These are phyloP conservation scores for Halcyon chelicuti DNA, from an alignment of 2,797 vertebrate genomes.

Conservation along the genomic window DNA sequence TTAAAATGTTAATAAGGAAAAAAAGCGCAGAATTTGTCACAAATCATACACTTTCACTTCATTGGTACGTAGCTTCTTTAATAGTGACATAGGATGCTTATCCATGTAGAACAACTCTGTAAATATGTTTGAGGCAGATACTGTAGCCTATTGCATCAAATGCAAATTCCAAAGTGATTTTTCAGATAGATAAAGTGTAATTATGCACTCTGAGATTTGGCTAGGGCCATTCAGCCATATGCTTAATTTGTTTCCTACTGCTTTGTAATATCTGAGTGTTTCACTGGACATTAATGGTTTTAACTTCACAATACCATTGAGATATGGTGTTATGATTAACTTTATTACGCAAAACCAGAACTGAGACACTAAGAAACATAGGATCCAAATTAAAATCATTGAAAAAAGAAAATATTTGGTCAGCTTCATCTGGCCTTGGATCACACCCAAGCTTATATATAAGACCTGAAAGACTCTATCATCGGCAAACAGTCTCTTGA, in stretches of 20 bases:
- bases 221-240: neutral
- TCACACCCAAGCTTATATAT: neutral
- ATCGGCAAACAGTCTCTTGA: neutral
- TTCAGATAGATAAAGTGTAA: neutral
- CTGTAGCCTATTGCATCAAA: neutral
- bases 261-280: neutral
- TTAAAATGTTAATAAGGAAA: neutral
- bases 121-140: neutral
- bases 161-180: neutral
- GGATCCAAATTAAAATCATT: neutral
- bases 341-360: neutral
- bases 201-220: neutral
- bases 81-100: neutral
- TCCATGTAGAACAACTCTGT: neutral
- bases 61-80: neutral
- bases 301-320: neutral
- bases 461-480: neutral
- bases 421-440: neutral
- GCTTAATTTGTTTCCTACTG: neutral
- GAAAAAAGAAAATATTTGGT: conserved; percentile 3
- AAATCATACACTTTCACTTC: neutral
- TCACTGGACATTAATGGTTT: neutral
- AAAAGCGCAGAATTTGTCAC: neutral
- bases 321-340: neutral
- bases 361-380: neutral